Conservation (phyloP, 2,888 invertebrate genomes). For the Agrotis puta region DNA sequence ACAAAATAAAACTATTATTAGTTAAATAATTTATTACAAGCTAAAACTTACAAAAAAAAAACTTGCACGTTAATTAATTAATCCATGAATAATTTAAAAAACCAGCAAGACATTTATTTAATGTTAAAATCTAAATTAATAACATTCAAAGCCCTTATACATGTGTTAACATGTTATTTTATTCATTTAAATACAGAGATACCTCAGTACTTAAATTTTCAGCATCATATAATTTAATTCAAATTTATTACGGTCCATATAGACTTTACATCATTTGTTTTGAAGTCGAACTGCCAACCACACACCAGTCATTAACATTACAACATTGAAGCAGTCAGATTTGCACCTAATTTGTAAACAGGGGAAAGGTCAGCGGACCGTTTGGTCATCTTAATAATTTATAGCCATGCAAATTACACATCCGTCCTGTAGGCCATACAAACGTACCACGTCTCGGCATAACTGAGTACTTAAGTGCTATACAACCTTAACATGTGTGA, state of each 20-base stretch:
- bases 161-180: constrained; percentile 15
- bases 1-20: background rate
- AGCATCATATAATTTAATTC: constrained; percentile 1
- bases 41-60: background rate
- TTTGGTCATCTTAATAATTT: constrained; percentile 81
- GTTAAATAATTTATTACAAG: too few species aligned
- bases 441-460: constrained; percentile 32
- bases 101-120: constrained; percentile 11
- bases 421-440: constrained; percentile 68
- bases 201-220: constrained; percentile 2
- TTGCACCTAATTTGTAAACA: constrained; percentile 80
- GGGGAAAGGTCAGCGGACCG: constrained; percentile 75
- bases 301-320: constrained; percentile 44
- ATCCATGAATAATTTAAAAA: background rate
- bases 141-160: constrained; percentile 14
- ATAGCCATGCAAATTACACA: constrained; percentile 80
- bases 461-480: constrained; percentile 16
- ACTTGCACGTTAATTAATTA: background rate
- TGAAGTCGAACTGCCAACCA: constrained; percentile 24
- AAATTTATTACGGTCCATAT: background rate
- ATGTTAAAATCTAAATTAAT: background rate
- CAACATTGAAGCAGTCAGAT: constrained; percentile 66
- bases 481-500: constrained; percentile 5
- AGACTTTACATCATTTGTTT: constrained; percentile 1
- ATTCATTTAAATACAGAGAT: constrained; percentile 15